A percentile compares a stretch with the other conserved stretches of the same genome.
phyloP scores from a whole-genome alignment of 92 coral and sea anemone genomes.

The Zoanthus sociatus region DNA sequence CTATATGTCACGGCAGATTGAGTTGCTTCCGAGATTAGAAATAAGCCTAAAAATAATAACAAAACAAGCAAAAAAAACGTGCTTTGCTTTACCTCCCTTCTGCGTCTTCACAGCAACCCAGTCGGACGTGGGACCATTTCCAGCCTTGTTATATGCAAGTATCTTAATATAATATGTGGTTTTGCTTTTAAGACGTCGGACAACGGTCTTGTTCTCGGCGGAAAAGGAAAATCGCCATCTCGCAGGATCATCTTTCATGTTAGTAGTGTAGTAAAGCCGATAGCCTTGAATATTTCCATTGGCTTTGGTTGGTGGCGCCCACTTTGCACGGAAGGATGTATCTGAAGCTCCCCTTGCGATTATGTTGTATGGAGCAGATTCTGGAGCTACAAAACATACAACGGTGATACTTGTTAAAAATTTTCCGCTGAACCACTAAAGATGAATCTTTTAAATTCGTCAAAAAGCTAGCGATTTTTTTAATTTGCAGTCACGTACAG shows the following conservation, averaged over 20 bases:
- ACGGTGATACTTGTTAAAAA: too few relatives aligned
- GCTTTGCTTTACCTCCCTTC: slow-evolving; percentile 76
- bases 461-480: too few relatives aligned
- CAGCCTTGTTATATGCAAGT: slow-evolving; percentile 72
- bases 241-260: slow-evolving; percentile 53
- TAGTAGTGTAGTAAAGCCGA: slow-evolving; percentile 74
- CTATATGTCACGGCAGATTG: too few relatives aligned
- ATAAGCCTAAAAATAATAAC: too few relatives aligned
- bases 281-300: slow-evolving; percentile 82
- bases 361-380: slow-evolving; percentile 78
- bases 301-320: slow-evolving; percentile 88
- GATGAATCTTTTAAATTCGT: too few relatives aligned
- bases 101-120: slow-evolving; percentile 83
- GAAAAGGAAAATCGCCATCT: slow-evolving; percentile 70
- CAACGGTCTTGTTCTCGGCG: slow-evolving; percentile 65
- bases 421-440: too few relatives aligned
- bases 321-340: slow-evolving; percentile 76
- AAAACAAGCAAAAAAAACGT: background rate
- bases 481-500: too few relatives aligned
- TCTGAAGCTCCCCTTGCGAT: slow-evolving; percentile 75
- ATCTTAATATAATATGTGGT: slow-evolving; percentile 78
- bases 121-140: slow-evolving; percentile 79
- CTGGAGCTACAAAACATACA: slow-evolving; percentile 72
- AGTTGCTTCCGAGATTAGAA: too few relatives aligned
- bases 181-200: slow-evolving; percentile 52